Evolutionary conservation across 2,113 vertebrate genomes (phyloP).

Genomic region (Sturnira hondurensis): DNA sequence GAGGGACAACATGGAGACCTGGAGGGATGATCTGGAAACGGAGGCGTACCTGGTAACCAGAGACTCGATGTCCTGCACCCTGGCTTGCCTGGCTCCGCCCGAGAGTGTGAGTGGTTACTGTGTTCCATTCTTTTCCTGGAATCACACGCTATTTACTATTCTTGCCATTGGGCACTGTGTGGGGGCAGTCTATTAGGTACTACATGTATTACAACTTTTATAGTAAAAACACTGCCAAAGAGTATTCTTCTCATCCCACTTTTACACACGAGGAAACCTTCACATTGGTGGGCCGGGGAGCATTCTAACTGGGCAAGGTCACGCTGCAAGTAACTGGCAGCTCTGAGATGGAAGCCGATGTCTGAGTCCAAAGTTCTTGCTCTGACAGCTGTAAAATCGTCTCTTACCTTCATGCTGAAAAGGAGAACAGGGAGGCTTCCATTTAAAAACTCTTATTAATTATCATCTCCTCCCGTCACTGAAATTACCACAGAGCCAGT

Average conservation of each 20-base stretch:
- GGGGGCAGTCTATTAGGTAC: neutral
- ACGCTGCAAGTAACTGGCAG: neutral
- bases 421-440: neutral
- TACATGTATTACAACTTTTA: fast-evolving
- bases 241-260: neutral
- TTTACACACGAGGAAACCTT: slow-evolving; percentile 7
- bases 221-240: neutral
- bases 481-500: neutral
- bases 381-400: neutral
- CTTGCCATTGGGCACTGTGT: neutral
- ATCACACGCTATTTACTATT: neutral
- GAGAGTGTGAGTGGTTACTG: neutral
- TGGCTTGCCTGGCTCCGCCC: neutral
- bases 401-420: neutral
- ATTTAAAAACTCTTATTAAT: neutral
- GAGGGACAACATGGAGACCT: neutral
- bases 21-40: neutral
- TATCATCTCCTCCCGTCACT: neutral
- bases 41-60: neutral
- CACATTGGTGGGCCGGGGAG: fast-evolving
- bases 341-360: neutral
- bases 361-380: neutral
- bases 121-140: neutral
- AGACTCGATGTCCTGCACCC: neutral
- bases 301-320: neutral